Evolutionary conservation across 2,888 invertebrate genomes (phyloP), one percentile per base, ranked within the genome.

Genomic region (Agapostemon virescens): DNA sequence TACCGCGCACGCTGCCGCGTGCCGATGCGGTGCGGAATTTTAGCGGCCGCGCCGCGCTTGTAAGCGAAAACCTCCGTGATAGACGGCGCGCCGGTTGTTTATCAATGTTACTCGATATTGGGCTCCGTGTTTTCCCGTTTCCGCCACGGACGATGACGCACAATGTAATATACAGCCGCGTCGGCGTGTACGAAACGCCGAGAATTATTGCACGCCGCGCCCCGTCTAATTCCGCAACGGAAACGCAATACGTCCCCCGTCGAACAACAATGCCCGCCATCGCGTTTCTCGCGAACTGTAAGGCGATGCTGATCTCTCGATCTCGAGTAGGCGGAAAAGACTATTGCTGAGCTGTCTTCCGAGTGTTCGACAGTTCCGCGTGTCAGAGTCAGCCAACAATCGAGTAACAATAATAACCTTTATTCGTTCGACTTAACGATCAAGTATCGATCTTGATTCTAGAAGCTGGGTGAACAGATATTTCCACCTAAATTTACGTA

Each of bases 61-160:
- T 58, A 69, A 73, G 69, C 33, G 80, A 69, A 77, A 77, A 77
- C 61, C 64, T 11, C 5, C 17, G 68, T 73, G 77, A 77, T 69
- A 49, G 33, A 77, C 45, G 77, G 52, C 45, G 23, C 69, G 73
- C 49, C 77, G 58, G 77, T 69, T 80, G 42, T 80, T 77, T 80
- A 80, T 80, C 72, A 80, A 73, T 69, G 79, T 77, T 77, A 77
- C 52, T 73, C 78, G 72, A 77, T 80, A 80, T 77, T 72, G 64
- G 69, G 66, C 42, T 15, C 15, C 45, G 38, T 45, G 61, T 58
- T 42, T 42, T 67, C 40, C 40, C 45, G 49, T 61, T 69, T 55
- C 17, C 55, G 30, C 67, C 61, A 63, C n/a, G 55, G 13, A 17
- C 58, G 76, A 67, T 67, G 78, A 38, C 76, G 76, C 38, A 45